These are phyloP conservation scores for Ceratitis capitata DNA, from an alignment of 1,140 invertebrate genomes.

Conservation along the genomic window DNA sequence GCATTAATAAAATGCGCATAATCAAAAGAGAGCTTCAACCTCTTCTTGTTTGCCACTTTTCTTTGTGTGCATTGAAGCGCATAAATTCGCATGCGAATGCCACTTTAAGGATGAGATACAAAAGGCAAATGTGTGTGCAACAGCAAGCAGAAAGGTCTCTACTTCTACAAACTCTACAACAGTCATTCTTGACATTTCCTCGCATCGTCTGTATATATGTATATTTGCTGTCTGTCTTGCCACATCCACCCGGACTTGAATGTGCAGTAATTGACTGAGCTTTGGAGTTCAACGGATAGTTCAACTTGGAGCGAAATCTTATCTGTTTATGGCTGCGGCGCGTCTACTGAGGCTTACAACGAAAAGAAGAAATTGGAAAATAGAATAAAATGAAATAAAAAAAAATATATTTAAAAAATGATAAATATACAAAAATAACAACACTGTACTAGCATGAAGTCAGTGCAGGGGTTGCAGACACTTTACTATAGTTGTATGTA, in stretches of 20 bases:
- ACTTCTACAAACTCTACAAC: background rate
- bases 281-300: background rate
- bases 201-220: no score
- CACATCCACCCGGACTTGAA: background rate
- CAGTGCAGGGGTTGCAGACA: background rate
- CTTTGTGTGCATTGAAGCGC: background rate
- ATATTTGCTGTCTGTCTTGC: no score
- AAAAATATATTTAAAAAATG: background rate
- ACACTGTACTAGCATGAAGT: background rate
- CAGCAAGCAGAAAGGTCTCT: background rate
- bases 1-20: background rate
- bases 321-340: background rate
- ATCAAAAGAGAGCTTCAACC: background rate
- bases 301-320: slow-evolving; percentile 30
- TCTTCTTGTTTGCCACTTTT: background rate
- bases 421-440: background rate
- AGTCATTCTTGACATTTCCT: background rate
- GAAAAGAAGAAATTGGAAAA: background rate
- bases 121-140: background rate
- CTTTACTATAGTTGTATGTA: background rate
- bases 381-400: background rate
- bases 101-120: background rate
- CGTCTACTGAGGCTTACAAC: background rate
- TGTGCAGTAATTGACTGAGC: background rate
- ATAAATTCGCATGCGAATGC: background rate